phyloP scores from a whole-genome alignment of 2,113 vertebrate species.

The Camelus dromedarius region DNA sequence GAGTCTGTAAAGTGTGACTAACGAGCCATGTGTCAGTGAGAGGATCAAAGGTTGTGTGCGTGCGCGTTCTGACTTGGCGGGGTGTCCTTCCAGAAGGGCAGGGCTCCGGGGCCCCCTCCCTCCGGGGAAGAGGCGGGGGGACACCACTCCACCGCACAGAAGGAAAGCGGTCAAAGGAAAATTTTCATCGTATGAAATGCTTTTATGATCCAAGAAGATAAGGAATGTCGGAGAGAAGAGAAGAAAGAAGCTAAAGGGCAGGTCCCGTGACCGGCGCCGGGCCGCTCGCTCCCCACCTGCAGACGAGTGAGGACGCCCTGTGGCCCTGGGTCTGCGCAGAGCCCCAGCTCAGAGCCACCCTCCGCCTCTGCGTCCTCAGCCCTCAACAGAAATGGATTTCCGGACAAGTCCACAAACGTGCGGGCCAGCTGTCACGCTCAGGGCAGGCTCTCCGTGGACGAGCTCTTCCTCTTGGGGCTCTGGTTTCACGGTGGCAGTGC shows the following conservation, averaged over 20 bases:
- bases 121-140: neutral
- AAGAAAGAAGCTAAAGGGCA: neutral
- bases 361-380: rapidly evolving
- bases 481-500: rapidly evolving
- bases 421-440: neutral
- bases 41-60: neutral
- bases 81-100: neutral
- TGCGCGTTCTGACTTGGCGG: neutral
- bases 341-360: neutral
- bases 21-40: neutral
- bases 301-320: rapidly evolving
- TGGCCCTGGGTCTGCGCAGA: neutral
- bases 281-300: neutral
- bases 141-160: neutral
- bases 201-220: neutral
- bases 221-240: rapidly evolving
- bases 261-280: neutral
- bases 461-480: too few species aligned
- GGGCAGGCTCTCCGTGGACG: too few species aligned
- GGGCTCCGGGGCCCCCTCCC: neutral
- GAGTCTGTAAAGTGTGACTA: neutral
- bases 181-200: neutral
- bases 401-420: neutral
- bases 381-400: neutral
- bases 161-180: neutral